Base-by-base conservation (phyloP, 2,888 invertebrate species). In the Campopleginae sp. region DNA sequence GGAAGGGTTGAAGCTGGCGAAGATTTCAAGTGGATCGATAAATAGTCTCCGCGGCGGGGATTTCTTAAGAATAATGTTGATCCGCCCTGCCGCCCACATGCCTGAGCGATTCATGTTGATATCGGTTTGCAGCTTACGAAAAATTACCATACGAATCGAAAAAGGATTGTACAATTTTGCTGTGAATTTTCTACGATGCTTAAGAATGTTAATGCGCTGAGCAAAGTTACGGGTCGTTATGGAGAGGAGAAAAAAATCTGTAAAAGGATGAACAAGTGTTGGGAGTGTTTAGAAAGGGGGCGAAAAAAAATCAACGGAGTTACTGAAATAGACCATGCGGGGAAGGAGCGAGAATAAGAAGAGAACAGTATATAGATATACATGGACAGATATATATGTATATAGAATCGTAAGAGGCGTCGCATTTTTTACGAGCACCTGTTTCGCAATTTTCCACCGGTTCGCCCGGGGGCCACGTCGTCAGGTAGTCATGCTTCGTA, bases 401-500 rank as follows among this genome's bases (percentile, higher is more conserved):
- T 23, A 46, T 70, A 54, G 76, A 79, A 51, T 80, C 66, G 12
- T 31, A 75, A 78, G 81, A 85, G 84, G 79, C 86, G 86, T 87
- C 79, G 87, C 84, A 84, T 86, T 86, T 87, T 86, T 87, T 87
- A 86, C 86, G 86, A 87, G 87, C 92, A 92, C 92, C 92, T 92
- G 92, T 91, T 87, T 91, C 89, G 89, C 88, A 88, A 90, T 92
- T 92, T 92, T 91, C 91, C 91, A 89, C 85, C 88, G 88, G 88
- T 88, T 87, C 87, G 87, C 89, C 87, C 89, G 87, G 87, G 86
- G 82, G 87, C 87, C 80, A 87, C 89, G 86, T 90, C 89, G 91
- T 90, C 91, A 92, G 91, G 91, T 91, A 92, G 92, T 90, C 90
- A 91, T 90, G 90, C 88, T 90, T 89, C 90, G 87, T 87, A 88